Evolutionary conservation across 2,797 vertebrate species (phyloP).

Genomic region (Crossoptilon crossoptilon): DNA sequence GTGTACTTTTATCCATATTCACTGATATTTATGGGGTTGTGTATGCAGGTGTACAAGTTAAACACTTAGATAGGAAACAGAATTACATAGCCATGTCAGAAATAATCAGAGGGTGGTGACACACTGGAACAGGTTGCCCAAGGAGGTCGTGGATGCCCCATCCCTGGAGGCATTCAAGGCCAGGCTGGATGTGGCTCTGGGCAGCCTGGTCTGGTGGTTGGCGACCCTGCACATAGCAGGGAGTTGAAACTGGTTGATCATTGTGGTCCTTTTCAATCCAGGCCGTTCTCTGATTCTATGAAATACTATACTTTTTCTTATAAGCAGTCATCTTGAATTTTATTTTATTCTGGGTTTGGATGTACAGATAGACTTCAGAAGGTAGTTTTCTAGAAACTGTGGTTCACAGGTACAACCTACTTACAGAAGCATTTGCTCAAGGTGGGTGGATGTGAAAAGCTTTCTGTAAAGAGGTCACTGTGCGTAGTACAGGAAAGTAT

Average conservation of each 20-base stretch:
- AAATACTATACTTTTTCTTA: neutral
- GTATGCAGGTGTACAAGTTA: neutral
- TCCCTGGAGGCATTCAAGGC: too few species aligned
- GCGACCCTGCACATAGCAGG: too few species aligned
- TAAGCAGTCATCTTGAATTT: neutral
- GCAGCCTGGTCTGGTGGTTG: too few species aligned
- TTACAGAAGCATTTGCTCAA: neutral
- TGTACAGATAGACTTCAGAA: neutral
- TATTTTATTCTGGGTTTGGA: neutral
- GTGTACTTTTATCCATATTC: neutral
- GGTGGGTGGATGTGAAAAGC: neutral
- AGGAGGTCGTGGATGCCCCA: too few species aligned
- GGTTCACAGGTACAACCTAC: neutral
- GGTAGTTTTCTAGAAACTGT: neutral
- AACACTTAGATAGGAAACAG: fast-evolving
- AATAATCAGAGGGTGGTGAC: neutral
- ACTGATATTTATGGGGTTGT: neutral
- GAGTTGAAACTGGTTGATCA: too few species aligned
- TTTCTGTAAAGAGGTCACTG: neutral
- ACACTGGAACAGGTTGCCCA: too few species aligned
- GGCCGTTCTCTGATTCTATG: too few species aligned
- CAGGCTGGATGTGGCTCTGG: too few species aligned
- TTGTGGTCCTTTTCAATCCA: too few species aligned
- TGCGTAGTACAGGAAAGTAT: neutral
- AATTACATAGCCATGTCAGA: neutral